phyloP scores from a whole-genome alignment of 2,113 vertebrate species.

The Vulpes lagopus region DNA sequence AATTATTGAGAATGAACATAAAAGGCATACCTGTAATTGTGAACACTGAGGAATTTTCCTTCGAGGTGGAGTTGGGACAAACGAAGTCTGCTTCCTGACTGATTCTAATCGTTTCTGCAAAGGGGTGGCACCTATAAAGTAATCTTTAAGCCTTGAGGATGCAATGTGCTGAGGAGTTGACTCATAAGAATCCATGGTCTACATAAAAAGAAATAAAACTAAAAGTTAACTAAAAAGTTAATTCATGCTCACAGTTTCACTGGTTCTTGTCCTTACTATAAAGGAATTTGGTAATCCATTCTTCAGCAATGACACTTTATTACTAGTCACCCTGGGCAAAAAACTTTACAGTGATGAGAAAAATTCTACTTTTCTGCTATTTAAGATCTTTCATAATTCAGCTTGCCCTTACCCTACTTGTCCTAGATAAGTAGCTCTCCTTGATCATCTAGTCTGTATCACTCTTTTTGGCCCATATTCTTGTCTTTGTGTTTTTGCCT shows the following conservation, averaged over 20 bases:
- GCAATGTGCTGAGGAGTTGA: conserved; percentile 33
- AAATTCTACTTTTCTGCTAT: not conserved
- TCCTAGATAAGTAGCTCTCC: not conserved
- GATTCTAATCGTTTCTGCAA: conserved; percentile 78
- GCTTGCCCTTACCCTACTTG: not conserved
- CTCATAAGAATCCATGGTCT: conserved; percentile 80
- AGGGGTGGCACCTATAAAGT: conserved; percentile 63
- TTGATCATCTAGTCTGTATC: no score
- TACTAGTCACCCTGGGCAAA: not conserved
- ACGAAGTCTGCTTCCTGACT: conserved; percentile 69
- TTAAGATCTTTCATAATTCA: not conserved
- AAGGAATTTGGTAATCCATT: not conserved
- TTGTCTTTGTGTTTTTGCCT: not conserved
- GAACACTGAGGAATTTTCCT: conserved; percentile 78
- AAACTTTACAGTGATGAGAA: conserved; percentile 1
- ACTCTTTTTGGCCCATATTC: not conserved
- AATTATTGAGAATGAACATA: not conserved
- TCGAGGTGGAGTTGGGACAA: conserved; percentile 68
- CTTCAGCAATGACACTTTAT: not conserved
- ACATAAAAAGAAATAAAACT: conserved; percentile 49
- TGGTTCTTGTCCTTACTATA: not conserved
- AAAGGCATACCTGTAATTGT: conserved; percentile 72
- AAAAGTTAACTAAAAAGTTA: conserved; percentile 25
- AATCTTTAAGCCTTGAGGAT: conserved; percentile 56
- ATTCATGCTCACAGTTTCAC: not conserved